A percentile compares a stretch with the other conserved stretches of the same genome.
These are phyloP conservation scores for Recurvirostra avosetta DNA, from an alignment of 2,113 vertebrate species.

Conservation along the genomic window DNA sequence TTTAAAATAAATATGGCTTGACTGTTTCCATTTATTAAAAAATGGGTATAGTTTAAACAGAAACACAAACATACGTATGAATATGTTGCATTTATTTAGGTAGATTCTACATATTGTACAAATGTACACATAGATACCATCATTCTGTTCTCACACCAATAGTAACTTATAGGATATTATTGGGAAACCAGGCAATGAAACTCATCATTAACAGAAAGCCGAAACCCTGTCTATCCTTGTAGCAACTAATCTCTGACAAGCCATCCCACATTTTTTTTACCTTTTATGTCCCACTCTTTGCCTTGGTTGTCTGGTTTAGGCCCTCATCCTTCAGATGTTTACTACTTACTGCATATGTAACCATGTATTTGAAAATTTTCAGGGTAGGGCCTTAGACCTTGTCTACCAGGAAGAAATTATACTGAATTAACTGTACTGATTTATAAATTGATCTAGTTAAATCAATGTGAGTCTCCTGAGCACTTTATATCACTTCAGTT, in stretches of 20 bases:
- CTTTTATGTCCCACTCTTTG: not conserved
- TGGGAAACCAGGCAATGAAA: not conserved
- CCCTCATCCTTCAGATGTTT: not conserved
- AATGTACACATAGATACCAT: not conserved
- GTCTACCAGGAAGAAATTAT: not conserved
- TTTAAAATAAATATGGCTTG: not conserved
- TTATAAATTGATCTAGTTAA: conserved; percentile 6
- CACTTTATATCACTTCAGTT: not conserved
- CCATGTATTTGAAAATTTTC: not conserved
- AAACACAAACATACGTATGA: not conserved
- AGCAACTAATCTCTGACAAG: not conserved
- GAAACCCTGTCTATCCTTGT: not conserved
- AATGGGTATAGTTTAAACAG: not conserved
- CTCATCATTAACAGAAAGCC: not conserved
- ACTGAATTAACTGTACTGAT: not conserved
- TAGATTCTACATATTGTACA: not conserved
- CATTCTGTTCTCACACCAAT: not conserved
- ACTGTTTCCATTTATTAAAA: not conserved
- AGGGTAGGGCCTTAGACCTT: not conserved
- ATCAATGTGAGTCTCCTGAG: not conserved
- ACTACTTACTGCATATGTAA: not conserved
- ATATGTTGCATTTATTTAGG: not conserved
- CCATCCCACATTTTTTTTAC: not conserved
- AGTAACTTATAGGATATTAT: not conserved
- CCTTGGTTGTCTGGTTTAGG: not conserved